Conservation (phyloP, 2,888 invertebrate genomes). For the Zele albiditarsus region DNA sequence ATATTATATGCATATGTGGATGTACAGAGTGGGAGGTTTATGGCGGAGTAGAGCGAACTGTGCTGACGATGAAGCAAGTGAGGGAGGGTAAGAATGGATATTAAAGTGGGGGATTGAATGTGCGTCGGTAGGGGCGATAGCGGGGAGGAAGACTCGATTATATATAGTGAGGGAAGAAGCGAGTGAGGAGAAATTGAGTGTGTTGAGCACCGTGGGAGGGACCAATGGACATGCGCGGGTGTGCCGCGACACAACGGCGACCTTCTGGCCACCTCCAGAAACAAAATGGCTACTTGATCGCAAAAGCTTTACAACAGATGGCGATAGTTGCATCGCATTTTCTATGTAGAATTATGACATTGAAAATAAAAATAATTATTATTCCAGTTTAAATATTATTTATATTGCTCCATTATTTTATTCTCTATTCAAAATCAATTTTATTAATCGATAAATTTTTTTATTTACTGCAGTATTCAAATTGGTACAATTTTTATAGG, state of each 20-base stretch:
- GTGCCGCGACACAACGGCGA: slow-evolving; percentile 73
- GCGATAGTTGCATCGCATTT: slow-evolving; percentile 59
- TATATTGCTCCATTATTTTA: too few relatives aligned
- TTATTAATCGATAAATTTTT: too few relatives aligned
- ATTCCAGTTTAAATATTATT: background rate
- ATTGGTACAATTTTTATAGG: background rate
- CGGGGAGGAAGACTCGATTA: slow-evolving; percentile 43
- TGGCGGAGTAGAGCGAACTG: slow-evolving; percentile 11
- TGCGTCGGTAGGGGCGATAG: slow-evolving; percentile 54
- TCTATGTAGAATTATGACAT: background rate
- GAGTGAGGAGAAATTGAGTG: slow-evolving; percentile 55
- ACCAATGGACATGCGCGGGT: slow-evolving; percentile 76
- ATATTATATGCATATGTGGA: background rate
- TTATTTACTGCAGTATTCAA: too few relatives aligned
- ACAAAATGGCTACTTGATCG: slow-evolving; percentile 77
- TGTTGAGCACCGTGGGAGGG: slow-evolving; percentile 65
- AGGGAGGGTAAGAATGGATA: slow-evolving; percentile 33
- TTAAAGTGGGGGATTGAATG: slow-evolving; percentile 37
- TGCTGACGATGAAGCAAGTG: background rate
- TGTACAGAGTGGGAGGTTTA: slow-evolving; percentile 25
- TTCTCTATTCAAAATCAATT: too few relatives aligned
- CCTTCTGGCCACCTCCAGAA: slow-evolving; percentile 74
- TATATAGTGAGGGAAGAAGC: slow-evolving; percentile 40
- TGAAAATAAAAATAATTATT: background rate
- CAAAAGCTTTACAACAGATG: slow-evolving; percentile 70